A percentile compares a stretch with the other conserved stretches of the same genome.
phyloP scores from a whole-genome alignment of 2,797 vertebrate species.

The Phrynocephalus guinanensis region DNA sequence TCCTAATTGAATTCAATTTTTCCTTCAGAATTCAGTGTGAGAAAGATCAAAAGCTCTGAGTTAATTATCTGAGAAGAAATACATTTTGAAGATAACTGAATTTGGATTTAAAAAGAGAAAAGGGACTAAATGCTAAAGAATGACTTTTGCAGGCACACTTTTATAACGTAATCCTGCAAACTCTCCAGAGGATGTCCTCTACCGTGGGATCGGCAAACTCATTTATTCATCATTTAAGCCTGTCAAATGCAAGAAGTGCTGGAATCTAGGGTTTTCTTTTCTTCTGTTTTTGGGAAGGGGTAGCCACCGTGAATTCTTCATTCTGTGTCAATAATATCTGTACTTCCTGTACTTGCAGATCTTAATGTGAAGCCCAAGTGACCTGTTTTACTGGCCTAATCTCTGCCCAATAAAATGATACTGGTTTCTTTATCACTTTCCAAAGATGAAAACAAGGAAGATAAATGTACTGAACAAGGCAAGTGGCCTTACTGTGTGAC shows the following conservation, averaged over 20 bases:
- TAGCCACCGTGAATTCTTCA: background rate
- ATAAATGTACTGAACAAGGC: background rate
- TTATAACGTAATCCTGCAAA: background rate
- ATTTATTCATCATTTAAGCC: slow-evolving; percentile 1
- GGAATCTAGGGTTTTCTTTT: too few relatives aligned
- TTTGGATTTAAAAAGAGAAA: background rate
- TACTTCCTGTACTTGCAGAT: too few relatives aligned
- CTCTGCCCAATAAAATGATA: background rate
- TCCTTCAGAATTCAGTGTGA: slow-evolving; percentile 18
- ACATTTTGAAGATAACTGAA: slow-evolving; percentile 22
- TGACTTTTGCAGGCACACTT: background rate
- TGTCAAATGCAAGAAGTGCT: background rate
- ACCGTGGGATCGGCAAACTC: background rate
- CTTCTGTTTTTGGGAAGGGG: background rate
- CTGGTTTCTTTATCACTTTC: background rate
- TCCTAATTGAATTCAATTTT: slow-evolving; percentile 28
- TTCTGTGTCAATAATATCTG: background rate
- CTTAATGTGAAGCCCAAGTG: background rate
- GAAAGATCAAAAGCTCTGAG: slow-evolving; percentile 12
- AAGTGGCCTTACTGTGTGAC: background rate
- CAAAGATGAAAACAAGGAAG: background rate
- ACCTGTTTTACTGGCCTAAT: background rate
- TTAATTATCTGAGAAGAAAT: slow-evolving; percentile 27
- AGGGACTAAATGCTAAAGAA: background rate
- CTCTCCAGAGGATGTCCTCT: background rate